A percentile compares a stretch with the other conserved stretches of the same genome.
Conservation (phyloP, 2,113 vertebrate genomes). For the Archocentrus centrarchus region DNA sequence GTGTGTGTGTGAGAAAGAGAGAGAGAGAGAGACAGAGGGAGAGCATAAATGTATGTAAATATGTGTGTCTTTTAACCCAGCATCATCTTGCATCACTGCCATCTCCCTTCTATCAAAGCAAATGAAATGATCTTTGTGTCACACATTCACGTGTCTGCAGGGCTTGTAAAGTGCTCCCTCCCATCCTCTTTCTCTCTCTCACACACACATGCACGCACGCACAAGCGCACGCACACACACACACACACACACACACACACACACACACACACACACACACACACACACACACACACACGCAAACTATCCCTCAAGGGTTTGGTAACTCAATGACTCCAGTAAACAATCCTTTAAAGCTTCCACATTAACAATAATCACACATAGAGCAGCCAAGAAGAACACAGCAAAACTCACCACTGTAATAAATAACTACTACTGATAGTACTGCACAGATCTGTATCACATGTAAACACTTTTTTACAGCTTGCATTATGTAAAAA, state of each 20-base stretch:
- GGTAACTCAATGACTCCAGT: conserved; percentile 54
- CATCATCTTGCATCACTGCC: conserved; percentile 27
- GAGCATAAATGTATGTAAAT: neutral
- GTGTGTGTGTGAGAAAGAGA: neutral
- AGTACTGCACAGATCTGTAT: neutral
- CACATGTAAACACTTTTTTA: neutral
- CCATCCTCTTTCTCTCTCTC: conserved; percentile 19
- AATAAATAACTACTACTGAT: conserved; percentile 27
- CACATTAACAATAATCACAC: conserved; percentile 56
- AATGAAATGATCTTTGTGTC: conserved; percentile 68
- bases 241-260: neutral
- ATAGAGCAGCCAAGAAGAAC: neutral
- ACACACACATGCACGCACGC: neutral
- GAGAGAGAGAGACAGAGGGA: neutral
- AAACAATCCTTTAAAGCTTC: conserved; percentile 48
- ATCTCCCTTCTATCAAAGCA: conserved; percentile 53
- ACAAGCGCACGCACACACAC: conserved; percentile 9
- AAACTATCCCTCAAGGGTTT: conserved; percentile 31
- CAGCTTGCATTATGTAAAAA: conserved; percentile 28
- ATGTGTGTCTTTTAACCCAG: conserved; percentile 25
- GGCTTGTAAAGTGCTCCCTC: conserved; percentile 43
- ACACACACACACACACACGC: neutral
- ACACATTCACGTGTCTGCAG: conserved; percentile 48
- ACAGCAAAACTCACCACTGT: conserved; percentile 39
- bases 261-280: conserved; percentile 5